These are phyloP conservation scores for Acleris laterana DNA, from an alignment of 2,888 invertebrate species.

Conservation along the genomic window DNA sequence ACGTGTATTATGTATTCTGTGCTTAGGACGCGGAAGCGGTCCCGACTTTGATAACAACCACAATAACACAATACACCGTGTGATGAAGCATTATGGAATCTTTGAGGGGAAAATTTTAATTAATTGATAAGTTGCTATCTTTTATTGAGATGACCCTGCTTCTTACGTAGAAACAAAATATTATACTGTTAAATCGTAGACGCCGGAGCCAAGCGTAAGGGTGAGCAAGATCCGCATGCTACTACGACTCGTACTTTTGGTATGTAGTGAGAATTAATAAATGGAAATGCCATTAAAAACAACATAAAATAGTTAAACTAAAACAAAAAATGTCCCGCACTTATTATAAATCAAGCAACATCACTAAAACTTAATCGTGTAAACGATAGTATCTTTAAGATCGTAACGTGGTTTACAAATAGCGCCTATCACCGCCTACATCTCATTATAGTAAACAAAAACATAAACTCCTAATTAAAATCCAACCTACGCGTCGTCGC, in stretches of 20 bases:
- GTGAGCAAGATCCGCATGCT: too few species aligned
- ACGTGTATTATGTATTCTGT: slow-evolving; percentile 15
- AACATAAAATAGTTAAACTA: too few species aligned
- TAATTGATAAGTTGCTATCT: slow-evolving; percentile 11
- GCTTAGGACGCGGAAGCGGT: slow-evolving; percentile 55
- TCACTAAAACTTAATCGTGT: background rate
- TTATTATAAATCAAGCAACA: slow-evolving; percentile 13
- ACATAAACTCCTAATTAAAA: slow-evolving; percentile 59
- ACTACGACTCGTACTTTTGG: too few species aligned
- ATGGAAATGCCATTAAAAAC: too few species aligned
- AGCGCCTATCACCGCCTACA: slow-evolving; percentile 28
- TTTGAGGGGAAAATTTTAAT: slow-evolving; percentile 15
- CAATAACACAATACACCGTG: slow-evolving; percentile 58
- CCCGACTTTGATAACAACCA: slow-evolving; percentile 47
- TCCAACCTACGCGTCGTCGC: slow-evolving; percentile 58
- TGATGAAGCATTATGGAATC: slow-evolving; percentile 28
- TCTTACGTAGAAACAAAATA: background rate
- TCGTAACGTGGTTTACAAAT: slow-evolving; percentile 25
- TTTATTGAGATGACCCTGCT: slow-evolving; percentile 11
- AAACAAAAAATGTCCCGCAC: slow-evolving; percentile 2
- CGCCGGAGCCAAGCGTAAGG: too few species aligned
- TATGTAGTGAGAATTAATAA: too few species aligned
- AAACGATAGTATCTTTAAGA: slow-evolving; percentile 8
- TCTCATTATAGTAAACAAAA: slow-evolving; percentile 36
- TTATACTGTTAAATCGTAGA: too few species aligned